Base-by-base conservation (phyloP, 2,797 vertebrate genomes). In the Ambastaia sidthimunki region DNA sequence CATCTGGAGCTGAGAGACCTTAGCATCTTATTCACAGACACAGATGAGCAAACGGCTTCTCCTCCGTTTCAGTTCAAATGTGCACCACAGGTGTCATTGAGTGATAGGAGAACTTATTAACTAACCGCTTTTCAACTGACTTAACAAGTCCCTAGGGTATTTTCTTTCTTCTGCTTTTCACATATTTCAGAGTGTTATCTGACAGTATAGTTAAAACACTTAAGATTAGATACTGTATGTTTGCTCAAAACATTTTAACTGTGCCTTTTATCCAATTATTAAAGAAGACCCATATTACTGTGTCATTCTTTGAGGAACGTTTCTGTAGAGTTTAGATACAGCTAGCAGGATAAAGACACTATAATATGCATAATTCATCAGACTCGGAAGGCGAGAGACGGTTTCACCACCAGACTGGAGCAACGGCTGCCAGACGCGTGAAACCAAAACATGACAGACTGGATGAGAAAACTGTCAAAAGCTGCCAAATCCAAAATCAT, bases 1-100 rank as follows among this genome's bases (percentile, higher is more conserved):
- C 86, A 92, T 99, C 82, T 99, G 98, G 98, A 93, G 91, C 78
- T 98, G 90, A 96, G 83, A 2, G 55, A 59, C 48, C 28, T 1
- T 54, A 13, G 19, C 28, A 76, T 52, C 78, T 50, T 52, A 54
- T 76, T 76, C 6, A 41, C 28, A 44, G 50, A 67, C 34, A 44
- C 16, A 47, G 34, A 68, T 57, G 16, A 44, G 34, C 11, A 54
- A 76, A 18, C 10, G 41, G 16, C 13, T 34, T 48, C 47, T 69
- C 44, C 41, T 6, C 7, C 16, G 0, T 76, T 76, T 41, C 1
- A 44, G 13, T 59, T 69, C 52, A 69, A 16, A 76, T 28, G 11
- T 19, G 41, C 18, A 59, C 34, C 55, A 34, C 23, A 69, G 52
- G 23, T 69, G 75, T 25, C 55, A 59, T 4, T 69, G 23, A 59